These are phyloP conservation scores for Oryzias melastigma DNA, from an alignment of 2,113 vertebrate genomes.

Conservation along the genomic window DNA sequence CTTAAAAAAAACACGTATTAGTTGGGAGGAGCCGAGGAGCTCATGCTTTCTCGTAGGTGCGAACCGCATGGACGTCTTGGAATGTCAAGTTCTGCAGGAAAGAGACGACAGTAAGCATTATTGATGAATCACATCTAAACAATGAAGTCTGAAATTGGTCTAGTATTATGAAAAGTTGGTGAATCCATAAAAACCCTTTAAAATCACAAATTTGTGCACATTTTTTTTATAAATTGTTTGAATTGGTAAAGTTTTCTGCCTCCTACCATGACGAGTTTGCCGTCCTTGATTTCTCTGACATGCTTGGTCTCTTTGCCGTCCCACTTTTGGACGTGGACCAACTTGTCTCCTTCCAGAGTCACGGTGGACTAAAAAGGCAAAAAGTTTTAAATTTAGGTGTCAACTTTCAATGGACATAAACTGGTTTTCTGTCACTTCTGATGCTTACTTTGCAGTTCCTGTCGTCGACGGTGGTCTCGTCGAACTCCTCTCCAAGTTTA, in stretches of 20 bases:
- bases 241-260: background rate
- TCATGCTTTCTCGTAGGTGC: slow-evolving; percentile 92
- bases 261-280: slow-evolving; percentile 90
- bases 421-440: too few species aligned
- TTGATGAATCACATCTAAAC: too few species aligned
- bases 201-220: background rate
- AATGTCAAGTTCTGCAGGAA: slow-evolving; percentile 85
- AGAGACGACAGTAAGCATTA: slow-evolving; percentile 6
- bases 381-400: too few species aligned
- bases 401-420: background rate
- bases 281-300: slow-evolving; percentile 90
- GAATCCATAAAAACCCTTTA: too few species aligned
- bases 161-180: background rate
- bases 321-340: slow-evolving; percentile 86
- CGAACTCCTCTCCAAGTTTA: slow-evolving; percentile 91
- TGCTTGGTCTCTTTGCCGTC: slow-evolving; percentile 74
- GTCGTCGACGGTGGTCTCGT: slow-evolving; percentile 87
- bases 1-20: slow-evolving; percentile 41
- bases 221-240: too few species aligned
- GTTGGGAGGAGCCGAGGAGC: slow-evolving; percentile 10
- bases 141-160: too few species aligned
- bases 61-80: slow-evolving; percentile 86
- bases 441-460: slow-evolving; percentile 89
- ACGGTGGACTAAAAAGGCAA: slow-evolving; percentile 82
- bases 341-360: slow-evolving; percentile 85